phyloP scores from a whole-genome alignment of 2,888 invertebrate genomes.

The Pocota personata region DNA sequence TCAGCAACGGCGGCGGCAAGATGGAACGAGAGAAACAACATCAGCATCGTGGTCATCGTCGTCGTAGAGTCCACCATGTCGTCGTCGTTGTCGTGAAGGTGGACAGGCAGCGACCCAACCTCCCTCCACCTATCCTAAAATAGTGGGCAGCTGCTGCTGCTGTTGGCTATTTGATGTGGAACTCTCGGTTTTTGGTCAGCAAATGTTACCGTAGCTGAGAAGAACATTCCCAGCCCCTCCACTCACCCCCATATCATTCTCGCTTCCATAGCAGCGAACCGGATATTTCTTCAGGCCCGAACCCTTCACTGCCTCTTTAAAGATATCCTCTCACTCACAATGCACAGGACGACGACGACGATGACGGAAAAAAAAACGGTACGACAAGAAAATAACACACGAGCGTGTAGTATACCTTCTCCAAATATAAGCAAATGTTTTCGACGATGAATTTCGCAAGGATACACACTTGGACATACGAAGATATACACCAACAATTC shows the following conservation, averaged over 20 bases:
- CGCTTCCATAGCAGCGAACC: constrained; percentile 68
- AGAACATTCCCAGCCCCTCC: constrained; percentile 37
- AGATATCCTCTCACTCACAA: constrained; percentile 71
- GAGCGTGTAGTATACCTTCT: constrained; percentile 68
- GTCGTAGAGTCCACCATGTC: constrained; percentile 59
- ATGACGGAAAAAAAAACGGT: constrained; percentile 38
- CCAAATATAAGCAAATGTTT: constrained; percentile 73
- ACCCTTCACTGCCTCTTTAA: constrained; percentile 74
- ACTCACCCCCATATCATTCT: constrained; percentile 20
- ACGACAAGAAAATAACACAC: constrained; percentile 73
- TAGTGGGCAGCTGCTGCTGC: constrained; percentile 72
- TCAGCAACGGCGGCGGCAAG: constrained; percentile 28
- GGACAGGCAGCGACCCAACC: constrained; percentile 45
- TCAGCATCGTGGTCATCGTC: constrained; percentile 70
- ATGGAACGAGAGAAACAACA: constrained; percentile 58
- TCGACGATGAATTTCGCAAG: constrained; percentile 73
- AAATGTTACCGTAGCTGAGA: constrained; percentile 70
- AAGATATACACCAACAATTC: constrained; percentile 70
- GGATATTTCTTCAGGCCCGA: constrained; percentile 73
- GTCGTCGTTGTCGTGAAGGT: constrained; percentile 63
- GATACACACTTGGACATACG: constrained; percentile 70
- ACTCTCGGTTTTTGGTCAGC: constrained; percentile 74
- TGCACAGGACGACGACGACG: constrained; percentile 60
- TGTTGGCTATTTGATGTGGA: constrained; percentile 73
- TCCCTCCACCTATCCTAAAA: constrained; percentile 51